Conservation (phyloP, 2,888 invertebrate genomes). For the Cybosia mesomella region DNA sequence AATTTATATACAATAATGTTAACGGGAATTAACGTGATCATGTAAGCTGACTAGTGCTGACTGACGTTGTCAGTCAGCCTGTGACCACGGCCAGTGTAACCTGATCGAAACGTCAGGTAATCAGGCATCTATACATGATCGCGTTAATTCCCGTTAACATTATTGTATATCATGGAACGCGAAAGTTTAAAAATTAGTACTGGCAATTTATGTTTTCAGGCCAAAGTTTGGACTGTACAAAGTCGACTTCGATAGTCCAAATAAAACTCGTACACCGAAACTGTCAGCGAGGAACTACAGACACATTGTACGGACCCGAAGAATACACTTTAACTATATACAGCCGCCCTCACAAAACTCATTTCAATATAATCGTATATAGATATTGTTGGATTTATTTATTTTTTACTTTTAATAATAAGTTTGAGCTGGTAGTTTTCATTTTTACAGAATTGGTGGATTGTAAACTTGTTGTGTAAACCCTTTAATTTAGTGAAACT, state of each 20-base stretch:
- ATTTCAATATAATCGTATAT: not conserved
- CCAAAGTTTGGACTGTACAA: conserved; percentile 78
- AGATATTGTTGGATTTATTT: not conserved
- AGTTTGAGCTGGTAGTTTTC: not conserved
- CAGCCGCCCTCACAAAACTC: conserved; percentile 41
- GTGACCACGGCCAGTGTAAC: too few relatives aligned
- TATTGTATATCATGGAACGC: too few relatives aligned
- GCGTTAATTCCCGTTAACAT: too few relatives aligned
- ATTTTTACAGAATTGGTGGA: not conserved
- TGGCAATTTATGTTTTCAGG: conserved; percentile 22
- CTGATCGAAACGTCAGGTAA: too few relatives aligned
- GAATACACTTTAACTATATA: conserved; percentile 74
- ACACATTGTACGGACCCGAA: conserved; percentile 73
- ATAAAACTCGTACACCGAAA: conserved; percentile 77
- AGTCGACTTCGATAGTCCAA: conserved; percentile 77
- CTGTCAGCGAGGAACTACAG: conserved; percentile 76
- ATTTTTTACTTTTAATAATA: not conserved
- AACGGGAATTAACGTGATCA: too few relatives aligned
- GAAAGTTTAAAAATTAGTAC: not conserved
- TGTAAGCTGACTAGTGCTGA: too few relatives aligned
- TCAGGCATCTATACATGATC: too few relatives aligned
- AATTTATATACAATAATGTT: too few relatives aligned
- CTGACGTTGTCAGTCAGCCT: too few relatives aligned
- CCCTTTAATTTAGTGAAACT: too few relatives aligned
- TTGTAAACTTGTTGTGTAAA: too few relatives aligned